A percentile compares a stretch with the other conserved stretches of the same genome.
Conservation (phyloP, 2,797 vertebrate species). For the Pitangus sulphuratus region DNA sequence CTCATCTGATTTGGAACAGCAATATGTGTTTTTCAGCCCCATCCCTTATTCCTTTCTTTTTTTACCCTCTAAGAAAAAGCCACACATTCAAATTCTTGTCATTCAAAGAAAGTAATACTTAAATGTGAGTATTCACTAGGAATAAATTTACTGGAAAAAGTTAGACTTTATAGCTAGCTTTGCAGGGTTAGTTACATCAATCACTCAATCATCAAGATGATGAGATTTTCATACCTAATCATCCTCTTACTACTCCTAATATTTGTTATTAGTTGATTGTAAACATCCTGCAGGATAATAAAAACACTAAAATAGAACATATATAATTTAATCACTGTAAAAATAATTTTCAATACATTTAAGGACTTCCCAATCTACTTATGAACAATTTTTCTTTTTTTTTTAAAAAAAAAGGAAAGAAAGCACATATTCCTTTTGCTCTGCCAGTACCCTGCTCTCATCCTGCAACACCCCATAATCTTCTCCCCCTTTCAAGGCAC, state of each 20-base stretch:
- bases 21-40: not conserved
- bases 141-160: not conserved
- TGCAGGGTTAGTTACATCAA: not conserved
- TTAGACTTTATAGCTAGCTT: not conserved
- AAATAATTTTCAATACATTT: not conserved
- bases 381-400: not conserved
- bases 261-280: constrained; percentile 28
- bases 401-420: not conserved
- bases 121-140: not conserved
- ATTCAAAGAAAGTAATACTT: not conserved
- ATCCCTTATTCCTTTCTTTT: not conserved
- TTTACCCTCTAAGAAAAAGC: not conserved
- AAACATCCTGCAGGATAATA: constrained; percentile 38
- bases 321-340: not conserved
- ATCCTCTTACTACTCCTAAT: not conserved
- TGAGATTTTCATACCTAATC: not conserved
- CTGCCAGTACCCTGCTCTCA: not conserved
- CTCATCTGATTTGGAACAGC: not conserved
- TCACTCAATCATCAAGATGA: not conserved
- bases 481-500: not conserved
- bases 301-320: constrained; percentile 18
- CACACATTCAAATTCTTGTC: not conserved
- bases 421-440: not conserved
- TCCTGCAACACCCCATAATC: not conserved
- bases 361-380: not conserved